Conservation (phyloP, 2,113 vertebrate genomes). For the Chroicocephalus ridibundus region DNA sequence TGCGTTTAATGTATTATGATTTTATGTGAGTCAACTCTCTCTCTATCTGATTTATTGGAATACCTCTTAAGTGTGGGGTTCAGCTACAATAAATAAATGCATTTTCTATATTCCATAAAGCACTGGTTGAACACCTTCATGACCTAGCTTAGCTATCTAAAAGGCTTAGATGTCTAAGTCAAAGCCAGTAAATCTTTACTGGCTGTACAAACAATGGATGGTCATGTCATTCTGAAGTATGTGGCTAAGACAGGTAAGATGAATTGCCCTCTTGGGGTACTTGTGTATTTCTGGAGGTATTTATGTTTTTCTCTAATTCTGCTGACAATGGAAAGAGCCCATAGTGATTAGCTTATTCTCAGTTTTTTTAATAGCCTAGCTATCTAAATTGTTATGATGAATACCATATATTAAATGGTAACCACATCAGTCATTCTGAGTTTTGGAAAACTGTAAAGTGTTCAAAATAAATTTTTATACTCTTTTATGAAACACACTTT, state of each 20-base stretch:
- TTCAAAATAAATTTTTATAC: not conserved
- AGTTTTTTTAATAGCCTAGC: not conserved
- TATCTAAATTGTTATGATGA: not conserved
- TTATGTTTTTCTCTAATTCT: not conserved
- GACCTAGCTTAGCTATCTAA: not conserved
- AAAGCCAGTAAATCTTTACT: not conserved
- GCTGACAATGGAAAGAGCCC: not conserved
- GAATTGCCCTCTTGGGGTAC: not conserved
- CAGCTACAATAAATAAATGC: not conserved
- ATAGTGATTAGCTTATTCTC: not conserved
- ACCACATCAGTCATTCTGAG: not conserved
- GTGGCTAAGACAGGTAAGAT: not conserved
- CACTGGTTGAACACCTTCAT: not conserved
- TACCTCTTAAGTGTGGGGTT: not conserved
- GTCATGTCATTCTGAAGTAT: not conserved
- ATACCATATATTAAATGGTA: not conserved
- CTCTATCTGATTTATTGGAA: not conserved
- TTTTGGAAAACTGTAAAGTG: not conserved
- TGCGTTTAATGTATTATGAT: not conserved
- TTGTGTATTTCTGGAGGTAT: not conserved
- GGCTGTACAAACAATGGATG: not conserved
- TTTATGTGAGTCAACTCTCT: not conserved
- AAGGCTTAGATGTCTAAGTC: not conserved
- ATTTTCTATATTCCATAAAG: not conserved
- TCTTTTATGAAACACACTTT: not conserved